A percentile compares a stretch with the other conserved stretches of the same genome.
Conservation (phyloP, 2,888 invertebrate genomes). For the Apamea anceps region DNA sequence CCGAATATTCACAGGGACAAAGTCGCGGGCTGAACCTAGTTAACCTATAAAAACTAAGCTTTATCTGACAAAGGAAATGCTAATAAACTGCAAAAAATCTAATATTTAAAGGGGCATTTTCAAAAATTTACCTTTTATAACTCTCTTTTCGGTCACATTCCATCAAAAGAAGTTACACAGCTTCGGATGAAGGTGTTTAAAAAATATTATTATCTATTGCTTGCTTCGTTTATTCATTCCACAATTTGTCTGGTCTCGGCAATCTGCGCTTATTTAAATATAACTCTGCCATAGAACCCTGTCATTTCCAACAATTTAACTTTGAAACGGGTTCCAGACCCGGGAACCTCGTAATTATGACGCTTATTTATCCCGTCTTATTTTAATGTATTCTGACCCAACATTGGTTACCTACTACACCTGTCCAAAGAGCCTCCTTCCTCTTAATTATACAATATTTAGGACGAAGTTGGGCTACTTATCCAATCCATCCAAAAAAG, state of each 20-base stretch:
- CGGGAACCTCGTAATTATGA: neutral
- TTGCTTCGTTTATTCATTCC: neutral
- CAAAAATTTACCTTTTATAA: too few species aligned
- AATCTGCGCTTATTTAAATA: neutral
- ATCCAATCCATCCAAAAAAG: neutral
- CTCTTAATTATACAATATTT: neutral
- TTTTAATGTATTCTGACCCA: constrained; percentile 24
- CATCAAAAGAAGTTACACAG: too few species aligned
- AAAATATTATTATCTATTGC: neutral
- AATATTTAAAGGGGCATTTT: too few species aligned
- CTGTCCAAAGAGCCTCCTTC: neutral
- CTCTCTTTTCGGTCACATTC: too few species aligned
- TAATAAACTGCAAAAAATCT: too few species aligned
- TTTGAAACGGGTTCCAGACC: constrained; percentile 36
- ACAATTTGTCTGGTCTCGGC: neutral
- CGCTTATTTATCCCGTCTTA: constrained; percentile 19
- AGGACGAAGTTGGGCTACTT: neutral
- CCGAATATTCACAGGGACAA: too few species aligned
- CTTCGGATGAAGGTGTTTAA: too few species aligned
- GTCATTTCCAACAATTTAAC: constrained; percentile 28
- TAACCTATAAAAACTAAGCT: too few species aligned
- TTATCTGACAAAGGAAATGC: too few species aligned
- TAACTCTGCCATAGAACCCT: constrained; percentile 12
- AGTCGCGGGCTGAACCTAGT: too few species aligned
- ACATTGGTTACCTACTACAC: neutral